These are phyloP conservation scores for Sitta carolinensis DNA, from an alignment of 2,797 vertebrate genomes.

Conservation along the genomic window DNA sequence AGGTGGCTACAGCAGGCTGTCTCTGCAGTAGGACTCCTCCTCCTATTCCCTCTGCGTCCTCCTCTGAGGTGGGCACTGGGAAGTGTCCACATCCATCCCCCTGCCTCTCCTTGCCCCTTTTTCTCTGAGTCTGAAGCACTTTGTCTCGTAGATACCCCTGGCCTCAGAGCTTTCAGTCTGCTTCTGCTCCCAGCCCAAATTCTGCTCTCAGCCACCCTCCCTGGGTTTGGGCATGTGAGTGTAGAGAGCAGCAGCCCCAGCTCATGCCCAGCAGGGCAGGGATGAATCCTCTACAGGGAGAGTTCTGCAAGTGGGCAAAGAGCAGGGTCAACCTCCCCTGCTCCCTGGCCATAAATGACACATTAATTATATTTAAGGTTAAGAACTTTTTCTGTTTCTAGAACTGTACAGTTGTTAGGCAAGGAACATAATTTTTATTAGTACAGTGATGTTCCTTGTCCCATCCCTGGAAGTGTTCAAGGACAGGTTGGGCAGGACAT, in stretches of 20 bases:
- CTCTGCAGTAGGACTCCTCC: background rate
- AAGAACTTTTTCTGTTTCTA: background rate
- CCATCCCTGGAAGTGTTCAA: background rate
- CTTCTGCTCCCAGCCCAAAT: background rate
- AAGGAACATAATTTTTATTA: background rate
- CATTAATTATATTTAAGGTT: background rate
- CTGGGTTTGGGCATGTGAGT: rapidly evolving
- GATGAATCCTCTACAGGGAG: background rate
- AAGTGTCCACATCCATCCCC: background rate
- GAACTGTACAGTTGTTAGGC: background rate
- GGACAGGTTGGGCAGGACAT: background rate
- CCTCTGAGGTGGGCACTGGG: background rate
- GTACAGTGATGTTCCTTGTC: background rate
- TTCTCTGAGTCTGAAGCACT: background rate
- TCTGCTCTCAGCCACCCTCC: background rate
- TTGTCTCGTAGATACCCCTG: background rate
- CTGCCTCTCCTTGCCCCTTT: background rate
- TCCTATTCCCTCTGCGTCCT: background rate
- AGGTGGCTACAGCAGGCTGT: background rate
- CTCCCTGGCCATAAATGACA: background rate
- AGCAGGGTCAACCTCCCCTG: background rate
- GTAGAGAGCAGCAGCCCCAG: background rate
- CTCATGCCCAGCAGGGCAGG: background rate
- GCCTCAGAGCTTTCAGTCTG: background rate
- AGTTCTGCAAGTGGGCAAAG: background rate